Percentiles rank a stretch among this genome's conserved stretches.
Conservation (phyloP, 2,888 invertebrate species). For the Spodoptera exigua region DNA sequence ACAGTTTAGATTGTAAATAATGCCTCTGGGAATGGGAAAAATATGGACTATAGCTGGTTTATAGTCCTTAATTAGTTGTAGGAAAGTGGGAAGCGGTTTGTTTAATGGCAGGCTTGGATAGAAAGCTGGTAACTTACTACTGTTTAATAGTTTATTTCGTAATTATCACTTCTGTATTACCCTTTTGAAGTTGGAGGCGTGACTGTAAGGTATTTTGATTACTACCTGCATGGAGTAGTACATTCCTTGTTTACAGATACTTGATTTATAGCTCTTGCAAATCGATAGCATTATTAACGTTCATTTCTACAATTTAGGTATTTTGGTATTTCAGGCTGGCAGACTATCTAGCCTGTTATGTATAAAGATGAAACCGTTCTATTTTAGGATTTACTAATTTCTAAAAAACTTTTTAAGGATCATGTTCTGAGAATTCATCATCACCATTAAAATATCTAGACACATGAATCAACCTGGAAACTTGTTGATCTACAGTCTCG, state of each 20-base stretch:
- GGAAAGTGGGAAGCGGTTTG: constrained; percentile 43
- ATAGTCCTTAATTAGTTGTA: constrained; percentile 49
- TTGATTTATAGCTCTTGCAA: no score
- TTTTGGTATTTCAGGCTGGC: no score
- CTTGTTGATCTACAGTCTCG: background rate
- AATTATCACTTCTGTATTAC: constrained; percentile 37
- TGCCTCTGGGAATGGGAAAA: constrained; percentile 30
- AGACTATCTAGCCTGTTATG: no score
- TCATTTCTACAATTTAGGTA: no score
- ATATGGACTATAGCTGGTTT: constrained; percentile 36
- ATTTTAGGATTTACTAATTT: no score
- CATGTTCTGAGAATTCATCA: background rate
- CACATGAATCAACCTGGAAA: constrained; percentile 15
- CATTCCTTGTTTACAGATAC: no score
- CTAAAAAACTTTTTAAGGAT: background rate
- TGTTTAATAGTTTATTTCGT: constrained; percentile 38
- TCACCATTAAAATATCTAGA: constrained; percentile 12
- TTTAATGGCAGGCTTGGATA: constrained; percentile 39
- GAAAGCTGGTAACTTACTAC: constrained; percentile 31
- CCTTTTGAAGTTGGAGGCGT: constrained; percentile 11
- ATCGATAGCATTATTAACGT: no score
- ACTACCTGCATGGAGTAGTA: background rate
- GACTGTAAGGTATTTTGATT: constrained; percentile 18
- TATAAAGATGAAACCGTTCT: no score
- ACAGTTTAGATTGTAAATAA: constrained; percentile 47